A percentile compares a stretch with the other conserved stretches of the same genome.
phyloP scores from a whole-genome alignment of 2,888 invertebrate genomes.

The Agrenia bidenticulata region DNA sequence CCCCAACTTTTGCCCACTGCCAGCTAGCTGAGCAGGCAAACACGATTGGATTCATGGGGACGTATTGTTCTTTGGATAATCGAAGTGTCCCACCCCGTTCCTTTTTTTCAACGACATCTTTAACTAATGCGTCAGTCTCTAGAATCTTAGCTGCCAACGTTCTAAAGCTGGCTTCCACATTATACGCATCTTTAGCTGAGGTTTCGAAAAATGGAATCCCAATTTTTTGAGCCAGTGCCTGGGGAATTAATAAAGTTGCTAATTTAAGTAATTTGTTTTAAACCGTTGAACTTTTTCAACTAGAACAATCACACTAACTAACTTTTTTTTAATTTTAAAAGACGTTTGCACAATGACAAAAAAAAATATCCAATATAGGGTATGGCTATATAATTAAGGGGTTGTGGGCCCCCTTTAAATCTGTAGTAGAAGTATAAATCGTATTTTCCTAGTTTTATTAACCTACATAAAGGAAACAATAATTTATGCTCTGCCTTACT shows the following conservation, averaged over 20 bases:
- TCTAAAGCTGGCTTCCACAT: constrained; percentile 81
- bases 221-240: constrained; percentile 41
- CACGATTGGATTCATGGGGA: constrained; percentile 15
- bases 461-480: no score
- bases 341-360: no score
- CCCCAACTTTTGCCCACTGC: constrained; percentile 44
- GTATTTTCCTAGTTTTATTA: no score
- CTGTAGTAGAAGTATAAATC: no score
- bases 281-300: background rate
- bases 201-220: constrained; percentile 76
- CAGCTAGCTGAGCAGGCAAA: constrained; percentile 45
- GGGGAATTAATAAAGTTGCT: background rate
- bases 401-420: no score
- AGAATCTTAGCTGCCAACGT: constrained; percentile 47
- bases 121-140: constrained; percentile 44
- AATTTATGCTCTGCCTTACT: no score
- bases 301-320: no score
- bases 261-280: no score
- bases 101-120: constrained; percentile 38
- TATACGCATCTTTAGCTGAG: constrained; percentile 85
- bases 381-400: no score
- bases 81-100: constrained; percentile 40
- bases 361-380: no score
- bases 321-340: no score
- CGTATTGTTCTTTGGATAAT: constrained; percentile 33